Evolutionary conservation across 2,888 invertebrate species (phyloP).

Genomic region (Lasioglossum zephyrum): DNA sequence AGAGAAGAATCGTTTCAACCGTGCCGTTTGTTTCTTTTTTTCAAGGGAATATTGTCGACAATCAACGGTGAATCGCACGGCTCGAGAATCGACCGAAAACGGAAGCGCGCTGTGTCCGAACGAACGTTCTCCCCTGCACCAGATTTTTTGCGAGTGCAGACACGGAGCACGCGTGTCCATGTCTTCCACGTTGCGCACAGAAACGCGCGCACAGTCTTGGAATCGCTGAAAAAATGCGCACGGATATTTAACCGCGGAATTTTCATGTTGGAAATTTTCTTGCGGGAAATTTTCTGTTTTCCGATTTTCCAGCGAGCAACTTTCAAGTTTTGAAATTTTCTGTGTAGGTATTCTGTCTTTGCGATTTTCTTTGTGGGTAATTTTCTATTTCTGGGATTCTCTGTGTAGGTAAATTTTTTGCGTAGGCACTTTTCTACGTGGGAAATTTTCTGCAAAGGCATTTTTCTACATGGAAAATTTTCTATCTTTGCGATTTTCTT

Average conservation of each 20-base stretch:
- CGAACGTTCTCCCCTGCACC: constrained; percentile 1
- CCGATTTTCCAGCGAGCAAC: not conserved
- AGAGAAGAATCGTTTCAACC: not conserved
- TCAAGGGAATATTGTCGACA: constrained; percentile 11
- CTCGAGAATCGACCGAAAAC: not conserved
- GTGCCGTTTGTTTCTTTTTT: not conserved
- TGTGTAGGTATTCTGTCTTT: accelerated
- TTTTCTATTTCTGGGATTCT: not conserved
- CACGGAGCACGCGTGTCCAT: not conserved
- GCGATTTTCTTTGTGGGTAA: too few relatives aligned
- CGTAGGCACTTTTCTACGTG: not conserved
- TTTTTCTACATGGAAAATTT: not conserved
- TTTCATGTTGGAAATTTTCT: not conserved
- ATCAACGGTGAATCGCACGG: constrained; percentile 14
- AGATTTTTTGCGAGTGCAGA: not conserved
- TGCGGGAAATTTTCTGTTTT: not conserved
- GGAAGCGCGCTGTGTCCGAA: not conserved
- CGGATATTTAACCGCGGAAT: not conserved
- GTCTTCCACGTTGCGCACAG: not conserved
- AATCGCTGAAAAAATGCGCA: not conserved
- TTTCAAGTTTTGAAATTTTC: accelerated
- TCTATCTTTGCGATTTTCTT: not conserved
- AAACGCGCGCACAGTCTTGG: not conserved
- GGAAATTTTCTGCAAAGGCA: not conserved
- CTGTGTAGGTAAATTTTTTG: too few relatives aligned